A percentile compares a stretch with the other conserved stretches of the same genome.
These are phyloP conservation scores for Mionectes macconnelli DNA, from an alignment of 2,113 vertebrate species.

Conservation along the genomic window DNA sequence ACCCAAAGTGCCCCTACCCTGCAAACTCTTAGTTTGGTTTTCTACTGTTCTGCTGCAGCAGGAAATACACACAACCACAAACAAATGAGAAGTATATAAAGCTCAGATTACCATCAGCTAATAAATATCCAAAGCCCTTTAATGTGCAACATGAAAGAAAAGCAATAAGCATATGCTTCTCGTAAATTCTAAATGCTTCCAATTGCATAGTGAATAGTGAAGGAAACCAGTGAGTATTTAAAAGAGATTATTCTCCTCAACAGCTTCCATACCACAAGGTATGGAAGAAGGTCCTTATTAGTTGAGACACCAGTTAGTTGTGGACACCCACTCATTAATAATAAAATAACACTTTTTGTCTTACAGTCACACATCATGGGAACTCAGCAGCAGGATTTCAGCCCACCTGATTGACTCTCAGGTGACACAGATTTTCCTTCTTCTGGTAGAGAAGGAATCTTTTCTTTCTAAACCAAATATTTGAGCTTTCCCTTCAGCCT, in stretches of 20 bases:
- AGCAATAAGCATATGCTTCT: background rate
- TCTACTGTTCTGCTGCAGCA: background rate
- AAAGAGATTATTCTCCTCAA: background rate
- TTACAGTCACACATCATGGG: background rate
- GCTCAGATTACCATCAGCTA: background rate
- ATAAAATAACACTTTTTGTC: background rate
- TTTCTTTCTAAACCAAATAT: background rate
- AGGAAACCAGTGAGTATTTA: background rate
- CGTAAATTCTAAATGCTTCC: background rate
- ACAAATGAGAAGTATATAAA: background rate
- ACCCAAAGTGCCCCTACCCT: background rate
- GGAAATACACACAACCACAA: background rate
- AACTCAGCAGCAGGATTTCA: background rate
- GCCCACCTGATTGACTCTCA: background rate
- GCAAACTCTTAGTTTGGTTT: background rate
- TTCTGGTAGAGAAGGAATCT: background rate
- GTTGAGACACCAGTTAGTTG: background rate
- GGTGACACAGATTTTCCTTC: background rate
- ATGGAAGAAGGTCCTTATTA: background rate
- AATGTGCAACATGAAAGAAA: constrained; percentile 23
- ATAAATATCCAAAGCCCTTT: constrained; percentile 31
- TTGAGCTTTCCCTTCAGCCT: background rate
- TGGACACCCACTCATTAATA: background rate
- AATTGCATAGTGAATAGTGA: background rate
- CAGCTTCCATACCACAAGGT: background rate